phyloP scores from a whole-genome alignment of 2,113 vertebrate species.

The Bungarus multicinctus region DNA sequence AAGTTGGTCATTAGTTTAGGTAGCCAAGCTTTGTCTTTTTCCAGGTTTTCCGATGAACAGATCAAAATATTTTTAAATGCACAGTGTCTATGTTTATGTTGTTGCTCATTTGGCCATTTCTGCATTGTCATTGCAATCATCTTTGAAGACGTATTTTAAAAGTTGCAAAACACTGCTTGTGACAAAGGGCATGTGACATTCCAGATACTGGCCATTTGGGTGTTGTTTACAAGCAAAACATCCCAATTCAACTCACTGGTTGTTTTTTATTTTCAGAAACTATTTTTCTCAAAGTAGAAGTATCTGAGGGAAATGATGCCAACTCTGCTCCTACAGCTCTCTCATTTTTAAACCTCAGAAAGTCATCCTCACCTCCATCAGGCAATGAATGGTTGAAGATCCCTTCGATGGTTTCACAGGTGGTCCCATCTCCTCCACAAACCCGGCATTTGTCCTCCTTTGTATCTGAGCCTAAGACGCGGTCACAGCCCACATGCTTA shows the following conservation, averaged over 20 bases:
- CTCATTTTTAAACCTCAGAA: background rate
- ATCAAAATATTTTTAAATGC: background rate
- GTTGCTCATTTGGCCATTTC: background rate
- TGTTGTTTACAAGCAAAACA: background rate
- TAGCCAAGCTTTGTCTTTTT: background rate
- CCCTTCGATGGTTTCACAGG: constrained; percentile 88
- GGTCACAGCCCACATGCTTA: constrained; percentile 96
- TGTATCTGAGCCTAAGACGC: constrained; percentile 87
- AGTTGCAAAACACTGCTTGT: background rate
- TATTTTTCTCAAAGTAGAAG: background rate
- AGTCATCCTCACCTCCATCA: constrained; percentile 79
- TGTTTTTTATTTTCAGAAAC: background rate
- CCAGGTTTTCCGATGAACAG: background rate
- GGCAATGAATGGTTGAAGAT: constrained; percentile 86
- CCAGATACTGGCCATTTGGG: background rate
- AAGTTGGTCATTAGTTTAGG: background rate
- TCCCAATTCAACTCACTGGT: background rate
- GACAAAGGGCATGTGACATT: background rate
- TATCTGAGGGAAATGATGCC: background rate
- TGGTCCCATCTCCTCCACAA: constrained; percentile 90
- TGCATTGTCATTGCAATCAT: background rate
- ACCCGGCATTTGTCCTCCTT: constrained; percentile 92
- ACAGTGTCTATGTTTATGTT: background rate
- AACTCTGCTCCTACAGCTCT: background rate
- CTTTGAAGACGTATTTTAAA: background rate